phyloP scores from a whole-genome alignment of 2,888 invertebrate genomes.

The Galeopsomyia nigrocyanea region DNA sequence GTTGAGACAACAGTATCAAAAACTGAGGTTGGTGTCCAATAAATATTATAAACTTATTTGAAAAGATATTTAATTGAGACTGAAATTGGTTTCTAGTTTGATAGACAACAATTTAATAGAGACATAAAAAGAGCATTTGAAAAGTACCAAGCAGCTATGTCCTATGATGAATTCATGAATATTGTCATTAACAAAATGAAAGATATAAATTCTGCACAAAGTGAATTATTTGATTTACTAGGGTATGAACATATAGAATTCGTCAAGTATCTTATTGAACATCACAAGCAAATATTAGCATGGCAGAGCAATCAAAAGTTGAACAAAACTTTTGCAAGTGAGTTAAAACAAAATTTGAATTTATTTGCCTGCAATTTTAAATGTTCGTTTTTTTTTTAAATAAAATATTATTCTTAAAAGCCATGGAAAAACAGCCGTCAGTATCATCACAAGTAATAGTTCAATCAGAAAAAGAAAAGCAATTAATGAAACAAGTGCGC shows the following conservation, averaged over 20 bases:
- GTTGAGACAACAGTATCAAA: conserved; percentile 43
- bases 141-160: conserved; percentile 68
- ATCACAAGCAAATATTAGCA: conserved; percentile 57
- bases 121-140: conserved; percentile 72
- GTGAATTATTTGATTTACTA: conserved; percentile 88
- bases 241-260: conserved; percentile 79
- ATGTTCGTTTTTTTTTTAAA: conserved; percentile 5
- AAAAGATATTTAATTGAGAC: conserved; percentile 19
- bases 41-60: neutral
- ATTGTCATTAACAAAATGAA: conserved; percentile 75
- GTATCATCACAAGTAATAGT: conserved; percentile 87
- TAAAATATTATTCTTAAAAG: conserved; percentile 56
- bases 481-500: conserved; percentile 80
- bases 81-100: conserved; percentile 67
- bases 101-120: conserved; percentile 72
- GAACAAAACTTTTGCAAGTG: conserved; percentile 73
- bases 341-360: conserved; percentile 68
- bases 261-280: conserved; percentile 61
- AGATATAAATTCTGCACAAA: conserved; percentile 76
- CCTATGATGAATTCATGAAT: conserved; percentile 74
- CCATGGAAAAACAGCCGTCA: conserved; percentile 71
- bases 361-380: neutral
- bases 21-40: conserved; percentile 50
- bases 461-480: conserved; percentile 86
- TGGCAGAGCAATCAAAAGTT: conserved; percentile 50